Evolutionary conservation across 1,140 invertebrate species (phyloP), one percentile per base, ranked within the genome.

Genomic region (Mactra quadrangularis): DNA sequence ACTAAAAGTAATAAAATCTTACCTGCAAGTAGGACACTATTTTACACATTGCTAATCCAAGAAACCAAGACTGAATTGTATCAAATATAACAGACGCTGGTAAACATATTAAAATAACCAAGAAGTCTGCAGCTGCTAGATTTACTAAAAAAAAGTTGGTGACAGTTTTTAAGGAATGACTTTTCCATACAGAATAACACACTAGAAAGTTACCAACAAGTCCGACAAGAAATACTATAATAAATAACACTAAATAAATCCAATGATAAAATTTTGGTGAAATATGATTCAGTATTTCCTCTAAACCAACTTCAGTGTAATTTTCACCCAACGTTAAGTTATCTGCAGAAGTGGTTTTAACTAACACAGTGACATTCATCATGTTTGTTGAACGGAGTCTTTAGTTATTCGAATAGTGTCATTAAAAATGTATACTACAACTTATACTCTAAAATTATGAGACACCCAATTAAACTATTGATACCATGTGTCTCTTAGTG

Each of bases 111-210:
- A 98, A 88, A 68, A 98, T 95, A 50, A 98, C 97, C 89, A 98
- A 94, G 79, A 98, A 96, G 92, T 99, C 97, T 0, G 97, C 97
- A 0, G 97, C 94, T 0, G 97, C 97, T 85, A 98, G 93, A 90
- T 98, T 98, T 9, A 97, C 96, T 85, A 99, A 97, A 92, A 98
- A 97, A 89, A 96, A 97, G 93, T 98, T 98, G 0, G 97, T 98
- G 13, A 97, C 96, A 89, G 96, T 97, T 50, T 96, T 94, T 96
- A 99, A 97, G 0, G 95, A 94, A 35, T 95, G 95, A 90, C 97
- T 97, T 38, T 96, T 94, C 85, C 96, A 96, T 0, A 99, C 97
- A 0, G 97, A 97, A 19, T 96, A 94, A 87, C 97, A 96, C 6
- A 99, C 97, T 22, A 98, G 93, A 6, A 95, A 94, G 91, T 99